Evolutionary conservation across 1,140 invertebrate genomes (phyloP).

Genomic region (Trichomalopsis sarcophagae): DNA sequence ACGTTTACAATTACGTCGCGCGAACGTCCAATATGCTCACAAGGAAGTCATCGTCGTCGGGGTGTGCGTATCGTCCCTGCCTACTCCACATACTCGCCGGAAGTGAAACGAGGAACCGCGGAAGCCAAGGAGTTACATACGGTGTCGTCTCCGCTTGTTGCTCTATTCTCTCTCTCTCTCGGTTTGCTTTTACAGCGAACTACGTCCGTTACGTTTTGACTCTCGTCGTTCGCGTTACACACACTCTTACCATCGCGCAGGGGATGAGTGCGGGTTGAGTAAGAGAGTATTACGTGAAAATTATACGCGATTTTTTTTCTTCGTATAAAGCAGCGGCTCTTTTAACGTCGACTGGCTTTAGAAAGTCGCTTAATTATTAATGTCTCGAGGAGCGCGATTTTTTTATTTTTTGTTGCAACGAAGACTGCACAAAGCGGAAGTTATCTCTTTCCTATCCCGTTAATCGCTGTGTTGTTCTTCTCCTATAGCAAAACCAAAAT

Average conservation of each 20-base stretch:
- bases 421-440: not conserved
- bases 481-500: not conserved
- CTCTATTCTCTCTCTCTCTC: not conserved
- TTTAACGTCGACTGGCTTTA: not conserved
- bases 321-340: no score
- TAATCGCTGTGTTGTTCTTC: not conserved
- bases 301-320: no score
- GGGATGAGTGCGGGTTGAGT: no score
- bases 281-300: no score
- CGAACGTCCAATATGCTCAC: not conserved
- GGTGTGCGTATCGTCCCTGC: not conserved
- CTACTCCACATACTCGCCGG: not conserved
- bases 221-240: no score
- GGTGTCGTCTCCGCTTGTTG: not conserved
- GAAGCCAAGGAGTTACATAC: not conserved
- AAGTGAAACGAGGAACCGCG: slow-evolving; percentile 33
- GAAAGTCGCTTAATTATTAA: not conserved
- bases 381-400: not conserved
- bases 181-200: not conserved
- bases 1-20: not conserved
- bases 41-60: not conserved
- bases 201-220: not conserved
- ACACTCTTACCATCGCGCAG: no score
- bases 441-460: no score
- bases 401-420: not conserved